phyloP scores from a whole-genome alignment of 2,797 vertebrate genomes.

The Streptopelia turtur region DNA sequence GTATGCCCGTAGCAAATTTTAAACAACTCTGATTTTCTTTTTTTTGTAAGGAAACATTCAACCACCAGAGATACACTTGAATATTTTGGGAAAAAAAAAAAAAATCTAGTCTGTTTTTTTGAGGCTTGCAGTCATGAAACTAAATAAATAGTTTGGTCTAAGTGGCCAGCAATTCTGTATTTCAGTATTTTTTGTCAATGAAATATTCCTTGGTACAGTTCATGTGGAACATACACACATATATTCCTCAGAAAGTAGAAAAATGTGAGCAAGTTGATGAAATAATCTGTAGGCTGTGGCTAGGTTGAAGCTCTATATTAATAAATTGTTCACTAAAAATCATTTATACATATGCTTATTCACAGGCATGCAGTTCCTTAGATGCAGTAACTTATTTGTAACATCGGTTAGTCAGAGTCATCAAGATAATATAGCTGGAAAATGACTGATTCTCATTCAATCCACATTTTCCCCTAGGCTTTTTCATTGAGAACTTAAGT shows the following conservation, averaged over 20 bases:
- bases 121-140: neutral
- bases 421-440: neutral
- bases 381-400: neutral
- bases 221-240: neutral
- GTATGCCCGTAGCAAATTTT: neutral
- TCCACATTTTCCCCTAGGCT: neutral
- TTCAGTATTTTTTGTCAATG: neutral
- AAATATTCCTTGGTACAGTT: neutral
- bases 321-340: neutral
- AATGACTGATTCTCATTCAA: neutral
- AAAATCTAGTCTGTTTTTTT: neutral
- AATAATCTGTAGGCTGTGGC: neutral
- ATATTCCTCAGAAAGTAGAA: neutral
- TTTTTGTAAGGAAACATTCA: neutral
- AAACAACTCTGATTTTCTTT: neutral
- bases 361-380: neutral
- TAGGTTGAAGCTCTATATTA: neutral
- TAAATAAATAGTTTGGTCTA: neutral
- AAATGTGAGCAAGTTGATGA: neutral
- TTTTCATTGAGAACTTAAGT: neutral
- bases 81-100: neutral
- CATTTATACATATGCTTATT: neutral
- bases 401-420: neutral
- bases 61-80: neutral
- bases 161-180: neutral